Evolutionary conservation across 2,888 invertebrate genomes (phyloP), one percentile per base, ranked within the genome.

Genomic region (Hermaeophaga mercurialis): DNA sequence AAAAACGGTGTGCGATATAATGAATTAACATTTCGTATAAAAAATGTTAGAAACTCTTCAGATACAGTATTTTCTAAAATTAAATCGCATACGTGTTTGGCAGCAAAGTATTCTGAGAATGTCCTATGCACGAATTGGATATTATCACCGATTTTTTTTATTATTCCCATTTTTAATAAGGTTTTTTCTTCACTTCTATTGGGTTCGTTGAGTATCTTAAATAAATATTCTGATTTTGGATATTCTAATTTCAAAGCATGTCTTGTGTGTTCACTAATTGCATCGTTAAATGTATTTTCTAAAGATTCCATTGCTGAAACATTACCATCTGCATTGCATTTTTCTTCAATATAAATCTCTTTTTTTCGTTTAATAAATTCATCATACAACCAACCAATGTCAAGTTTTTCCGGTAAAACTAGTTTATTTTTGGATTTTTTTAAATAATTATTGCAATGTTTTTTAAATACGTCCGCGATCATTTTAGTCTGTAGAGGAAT

Each of bases 401-500:
- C 26, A 2, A 53, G 6, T 6, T 12, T 38, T 11, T 36, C 11
- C 3, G 17, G 34, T 11, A 53, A 36, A 44, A n/a, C 3, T n/a
- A 44, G 11, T 8, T 26, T 26, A 6, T 46, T 15, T 14, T 17
- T 11, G 7, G 2, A 6, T 7, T 38, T 28, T 14, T 24, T 4
- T 19, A 56, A 39, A 36, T 17, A 56, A 2, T 56, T 36, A 11
- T 45, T 43, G 19, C 49, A 56, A 8, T 36, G 7, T 3, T 8
- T 19, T n/a, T n/a, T n/a, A 15, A 56, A 56, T 8, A 56, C 34
- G 17, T 56, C 50, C 3, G 38, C 56, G 11, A 56, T 39, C 50
- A 56, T 56, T 31, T 39, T 55, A 6, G 22, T 48, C 26, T 55
- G 55, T 12, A 55, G 18, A 15, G 55, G 55, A 18, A 55, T 55